Percentiles rank a stretch among this genome's conserved stretches.
phyloP scores from a whole-genome alignment of 1,140 invertebrate genomes.

The Daktulosphaira vitifoliae region DNA sequence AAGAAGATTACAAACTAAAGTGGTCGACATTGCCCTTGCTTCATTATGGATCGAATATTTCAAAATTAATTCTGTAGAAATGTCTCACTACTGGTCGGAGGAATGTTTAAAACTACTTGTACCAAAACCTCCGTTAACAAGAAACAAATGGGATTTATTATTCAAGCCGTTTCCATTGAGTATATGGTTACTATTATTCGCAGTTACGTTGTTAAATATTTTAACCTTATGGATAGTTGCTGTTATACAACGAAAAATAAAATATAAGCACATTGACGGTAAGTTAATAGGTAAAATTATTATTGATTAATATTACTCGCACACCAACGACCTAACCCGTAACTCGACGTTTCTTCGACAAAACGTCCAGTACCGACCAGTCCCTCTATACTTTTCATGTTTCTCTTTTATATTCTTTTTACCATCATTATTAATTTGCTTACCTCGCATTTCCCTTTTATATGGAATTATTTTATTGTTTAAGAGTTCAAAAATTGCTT shows the following conservation, averaged over 20 bases:
- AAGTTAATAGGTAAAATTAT: too few species aligned
- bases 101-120: constrained; percentile 30
- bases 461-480: too few species aligned
- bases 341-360: too few species aligned
- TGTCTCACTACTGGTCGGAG: constrained; percentile 31
- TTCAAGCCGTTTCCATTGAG: constrained; percentile 23
- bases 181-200: constrained; percentile 27
- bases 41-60: constrained; percentile 29
- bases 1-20: background rate
- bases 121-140: constrained; percentile 10
- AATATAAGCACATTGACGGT: background rate
- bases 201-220: background rate
- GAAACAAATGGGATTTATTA: constrained; percentile 24
- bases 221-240: background rate
- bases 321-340: too few species aligned
- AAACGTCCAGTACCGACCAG: too few species aligned
- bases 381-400: too few species aligned
- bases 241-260: constrained; percentile 5
- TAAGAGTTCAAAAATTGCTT: too few species aligned
- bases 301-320: too few species aligned
- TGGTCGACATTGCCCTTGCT: constrained; percentile 25
- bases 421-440: too few species aligned
- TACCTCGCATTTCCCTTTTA: too few species aligned
- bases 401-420: too few species aligned
- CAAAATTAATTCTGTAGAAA: constrained; percentile 7